Evolutionary conservation across 2,113 vertebrate species (phyloP), one percentile per base, ranked within the genome.

Genomic region (Pangasianodon hypophthalmus): DNA sequence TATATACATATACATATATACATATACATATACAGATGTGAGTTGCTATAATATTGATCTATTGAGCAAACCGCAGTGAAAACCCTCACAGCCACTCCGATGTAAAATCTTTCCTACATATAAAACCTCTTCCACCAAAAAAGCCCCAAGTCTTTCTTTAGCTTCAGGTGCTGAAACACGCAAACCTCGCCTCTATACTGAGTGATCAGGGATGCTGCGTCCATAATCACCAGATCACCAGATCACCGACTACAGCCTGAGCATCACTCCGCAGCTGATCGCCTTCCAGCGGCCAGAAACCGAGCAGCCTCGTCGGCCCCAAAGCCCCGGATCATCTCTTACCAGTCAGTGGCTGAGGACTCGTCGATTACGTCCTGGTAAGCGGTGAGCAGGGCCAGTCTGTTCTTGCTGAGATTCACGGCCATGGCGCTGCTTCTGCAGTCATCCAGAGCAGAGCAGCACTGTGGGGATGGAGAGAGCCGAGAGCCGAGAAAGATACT

Each of bases 301-400:
- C 80, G 16, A 10, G 18, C 80, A 83, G 52, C 24, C 26, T 19
- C 18, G 7, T 3, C 80, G n/a, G 8, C 3, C 14, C 18, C 18
- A 5, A 29, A 26, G 6, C 6, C 50, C 4, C 4, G 19, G 11
- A 60, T 46, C 52, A 79, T 24, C 54, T 94, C 96, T 96, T 92
- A 97, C 96, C 96, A 97, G 95, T 97, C 95, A 83, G 95, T 95
- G 92, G 95, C 90, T 50, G 95, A 94, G 46, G 93, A 93, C 82
- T 96, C 96, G 94, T 94, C 94, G 69, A 97, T 97, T 92, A 97
- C 96, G 92, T 96, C 96, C 95, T 96, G 96, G 93, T 97, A 97
- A 87, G 96, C 95, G 92, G 95, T 96, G 85, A 97, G 95, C 91
- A 97, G 95, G 52, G 92, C 93, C 94, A 96, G 96, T 92, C 96